Evolutionary conservation across 2,113 vertebrate species (phyloP).

Genomic region (Acanthisitta chloris): DNA sequence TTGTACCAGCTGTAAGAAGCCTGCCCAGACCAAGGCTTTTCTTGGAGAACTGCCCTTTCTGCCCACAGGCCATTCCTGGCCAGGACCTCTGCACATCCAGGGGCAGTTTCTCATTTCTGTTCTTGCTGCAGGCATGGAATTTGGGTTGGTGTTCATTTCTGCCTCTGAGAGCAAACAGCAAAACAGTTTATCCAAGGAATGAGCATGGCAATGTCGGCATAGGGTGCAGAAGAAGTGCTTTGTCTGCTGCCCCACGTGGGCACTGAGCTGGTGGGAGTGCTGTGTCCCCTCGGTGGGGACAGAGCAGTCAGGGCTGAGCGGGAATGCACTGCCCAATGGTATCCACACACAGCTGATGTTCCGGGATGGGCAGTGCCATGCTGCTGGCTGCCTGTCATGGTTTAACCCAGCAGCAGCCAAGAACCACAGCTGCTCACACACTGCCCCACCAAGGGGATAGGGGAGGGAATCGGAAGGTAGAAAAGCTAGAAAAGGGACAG

Average conservation of each 20-base stretch:
- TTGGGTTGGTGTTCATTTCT: neutral
- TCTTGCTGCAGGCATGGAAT: neutral
- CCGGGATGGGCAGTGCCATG: rapidly evolving
- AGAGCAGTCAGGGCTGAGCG: neutral
- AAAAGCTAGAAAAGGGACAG: no score
- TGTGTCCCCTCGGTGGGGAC: neutral
- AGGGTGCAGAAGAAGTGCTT: neutral
- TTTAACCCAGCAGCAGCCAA: no score
- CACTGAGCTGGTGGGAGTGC: neutral
- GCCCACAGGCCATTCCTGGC: neutral
- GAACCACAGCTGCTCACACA: no score
- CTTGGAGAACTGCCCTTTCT: neutral
- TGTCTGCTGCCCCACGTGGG: rapidly evolving
- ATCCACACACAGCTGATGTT: neutral
- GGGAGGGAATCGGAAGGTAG: no score
- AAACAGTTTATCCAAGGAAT: neutral
- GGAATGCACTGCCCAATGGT: neutral
- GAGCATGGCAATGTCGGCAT: rapidly evolving
- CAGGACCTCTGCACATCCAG: neutral
- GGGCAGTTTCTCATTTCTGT: neutral
- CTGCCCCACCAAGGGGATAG: no score
- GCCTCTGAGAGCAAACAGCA: neutral
- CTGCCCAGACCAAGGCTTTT: neutral
- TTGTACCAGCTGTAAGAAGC: neutral
- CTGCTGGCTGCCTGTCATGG: neutral